phyloP scores from a whole-genome alignment of 2,797 vertebrate genomes.

The Carapus acus region DNA sequence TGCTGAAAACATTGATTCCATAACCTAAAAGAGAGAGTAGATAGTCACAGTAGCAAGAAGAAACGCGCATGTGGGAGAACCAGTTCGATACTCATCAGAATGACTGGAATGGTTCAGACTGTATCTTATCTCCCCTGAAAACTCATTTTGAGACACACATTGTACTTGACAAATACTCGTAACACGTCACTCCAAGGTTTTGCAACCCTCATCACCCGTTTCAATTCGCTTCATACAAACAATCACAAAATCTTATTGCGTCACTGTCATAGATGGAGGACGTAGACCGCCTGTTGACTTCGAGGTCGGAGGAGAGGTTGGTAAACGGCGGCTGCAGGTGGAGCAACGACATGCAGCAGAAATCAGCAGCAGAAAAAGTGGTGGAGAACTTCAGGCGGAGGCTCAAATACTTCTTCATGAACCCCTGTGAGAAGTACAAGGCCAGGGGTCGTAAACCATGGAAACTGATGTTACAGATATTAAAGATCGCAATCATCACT shows the following conservation, averaged over 20 bases:
- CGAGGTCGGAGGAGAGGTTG: conserved; percentile 32
- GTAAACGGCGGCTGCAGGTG: conserved; percentile 31
- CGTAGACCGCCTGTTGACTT: conserved; percentile 31
- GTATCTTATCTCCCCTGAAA: neutral
- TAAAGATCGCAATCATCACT: conserved; percentile 91
- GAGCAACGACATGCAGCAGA: conserved; percentile 13
- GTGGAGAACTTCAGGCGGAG: conserved; percentile 85
- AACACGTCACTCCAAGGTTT: neutral
- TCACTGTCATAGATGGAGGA: conserved; percentile 55
- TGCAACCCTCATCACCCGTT: too few relatives aligned
- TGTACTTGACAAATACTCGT: neutral
- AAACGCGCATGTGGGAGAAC: conserved; percentile 50
- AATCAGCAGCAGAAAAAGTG: conserved; percentile 33
- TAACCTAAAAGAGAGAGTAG: neutral
- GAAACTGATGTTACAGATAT: conserved; percentile 88
- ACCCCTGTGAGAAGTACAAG: conserved; percentile 92
- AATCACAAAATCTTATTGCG: neutral
- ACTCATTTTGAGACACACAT: neutral
- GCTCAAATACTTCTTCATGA: conserved; percentile 97
- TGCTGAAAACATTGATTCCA: neutral
- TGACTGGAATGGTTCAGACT: conserved; percentile 52
- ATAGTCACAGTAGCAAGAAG: conserved; percentile 2
- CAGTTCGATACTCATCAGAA: conserved; percentile 67
- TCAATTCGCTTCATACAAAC: too few relatives aligned
- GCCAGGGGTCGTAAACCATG: conserved; percentile 89